phyloP scores from a whole-genome alignment of 37 sponge, comb jelly and placozoan species.

The Beroe forskalii region DNA sequence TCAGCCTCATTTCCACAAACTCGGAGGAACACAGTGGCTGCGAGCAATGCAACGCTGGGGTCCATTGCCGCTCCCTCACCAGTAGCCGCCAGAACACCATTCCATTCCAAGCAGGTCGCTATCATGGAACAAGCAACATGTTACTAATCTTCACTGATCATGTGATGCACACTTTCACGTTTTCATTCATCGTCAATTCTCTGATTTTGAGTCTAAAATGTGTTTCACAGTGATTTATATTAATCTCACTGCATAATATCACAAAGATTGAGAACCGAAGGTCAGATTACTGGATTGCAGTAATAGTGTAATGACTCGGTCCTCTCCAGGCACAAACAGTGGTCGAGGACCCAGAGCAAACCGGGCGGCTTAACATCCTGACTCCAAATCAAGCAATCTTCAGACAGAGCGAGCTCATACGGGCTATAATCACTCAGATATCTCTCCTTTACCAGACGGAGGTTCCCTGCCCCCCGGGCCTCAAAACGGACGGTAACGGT shows the following conservation, averaged over 20 bases:
- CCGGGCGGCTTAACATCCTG: conserved; percentile 41
- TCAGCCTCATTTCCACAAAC: not conserved
- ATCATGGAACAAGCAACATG: too few relatives aligned
- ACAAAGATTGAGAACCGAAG: too few relatives aligned
- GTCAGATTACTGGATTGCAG: too few relatives aligned
- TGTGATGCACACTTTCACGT: too few relatives aligned
- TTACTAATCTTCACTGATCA: too few relatives aligned
- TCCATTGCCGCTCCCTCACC: not conserved
- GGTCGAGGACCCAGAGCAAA: conserved; percentile 35
- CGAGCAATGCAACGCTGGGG: not conserved
- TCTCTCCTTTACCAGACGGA: conserved; percentile 42
- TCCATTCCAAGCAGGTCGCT: not conserved
- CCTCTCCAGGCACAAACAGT: conserved; percentile 37
- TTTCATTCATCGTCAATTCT: too few relatives aligned
- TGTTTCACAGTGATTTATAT: too few relatives aligned
- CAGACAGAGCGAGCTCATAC: conserved; percentile 51
- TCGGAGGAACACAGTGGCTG: not conserved
- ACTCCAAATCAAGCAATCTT: conserved; percentile 25
- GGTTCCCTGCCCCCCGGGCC: conserved; percentile 41
- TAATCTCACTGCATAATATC: too few relatives aligned
- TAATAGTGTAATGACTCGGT: not conserved
- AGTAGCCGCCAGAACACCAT: not conserved
- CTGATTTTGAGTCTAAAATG: too few relatives aligned
- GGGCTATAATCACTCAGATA: conserved; percentile 49
- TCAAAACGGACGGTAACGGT: conserved; percentile 28